These are phyloP conservation scores for Timandra comae DNA, from an alignment of 2,888 invertebrate species.

Conservation along the genomic window DNA sequence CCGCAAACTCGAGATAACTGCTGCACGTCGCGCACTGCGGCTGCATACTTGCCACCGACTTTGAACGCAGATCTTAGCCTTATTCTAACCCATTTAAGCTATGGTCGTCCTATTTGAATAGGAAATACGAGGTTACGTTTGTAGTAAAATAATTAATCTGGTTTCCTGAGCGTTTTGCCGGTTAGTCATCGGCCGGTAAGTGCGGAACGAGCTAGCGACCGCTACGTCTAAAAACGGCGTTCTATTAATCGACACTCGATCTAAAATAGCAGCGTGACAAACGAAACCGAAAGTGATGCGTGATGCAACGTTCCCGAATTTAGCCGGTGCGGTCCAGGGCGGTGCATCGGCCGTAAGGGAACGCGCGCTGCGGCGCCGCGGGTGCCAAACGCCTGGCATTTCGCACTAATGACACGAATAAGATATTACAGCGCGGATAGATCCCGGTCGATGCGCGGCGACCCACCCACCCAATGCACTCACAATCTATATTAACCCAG, in stretches of 20 bases:
- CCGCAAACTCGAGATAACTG: conserved; percentile 71
- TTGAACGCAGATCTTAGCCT: conserved; percentile 52
- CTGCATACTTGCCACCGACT: conserved; percentile 54
- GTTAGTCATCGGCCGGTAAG: conserved; percentile 42
- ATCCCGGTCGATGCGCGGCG: conserved; percentile 20
- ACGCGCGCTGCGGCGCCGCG: conserved; percentile 41
- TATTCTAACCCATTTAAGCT: conserved; percentile 54
- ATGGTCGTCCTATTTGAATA: conserved; percentile 51
- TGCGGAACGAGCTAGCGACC: conserved; percentile 15
- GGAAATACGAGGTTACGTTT: conserved; percentile 53
- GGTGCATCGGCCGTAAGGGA: conserved; percentile 65
- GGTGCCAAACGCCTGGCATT: conserved; percentile 73
- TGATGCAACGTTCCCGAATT: conserved; percentile 74
- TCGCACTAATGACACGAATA: conserved; percentile 75
- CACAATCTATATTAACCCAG: conserved; percentile 44
- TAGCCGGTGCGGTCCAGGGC: conserved; percentile 58
- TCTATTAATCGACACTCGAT: conserved; percentile 73
- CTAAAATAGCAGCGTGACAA: conserved; percentile 73
- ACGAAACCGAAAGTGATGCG: conserved; percentile 73
- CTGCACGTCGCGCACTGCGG: conserved; percentile 38
- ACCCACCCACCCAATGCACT: conserved; percentile 34
- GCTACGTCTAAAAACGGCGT: conserved; percentile 59
- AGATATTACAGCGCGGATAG: conserved; percentile 73
- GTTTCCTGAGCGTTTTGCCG: conserved; percentile 43
- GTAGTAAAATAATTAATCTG: conserved; percentile 44